phyloP scores from a whole-genome alignment of 2,888 invertebrate genomes.

The Magallana nippona region DNA sequence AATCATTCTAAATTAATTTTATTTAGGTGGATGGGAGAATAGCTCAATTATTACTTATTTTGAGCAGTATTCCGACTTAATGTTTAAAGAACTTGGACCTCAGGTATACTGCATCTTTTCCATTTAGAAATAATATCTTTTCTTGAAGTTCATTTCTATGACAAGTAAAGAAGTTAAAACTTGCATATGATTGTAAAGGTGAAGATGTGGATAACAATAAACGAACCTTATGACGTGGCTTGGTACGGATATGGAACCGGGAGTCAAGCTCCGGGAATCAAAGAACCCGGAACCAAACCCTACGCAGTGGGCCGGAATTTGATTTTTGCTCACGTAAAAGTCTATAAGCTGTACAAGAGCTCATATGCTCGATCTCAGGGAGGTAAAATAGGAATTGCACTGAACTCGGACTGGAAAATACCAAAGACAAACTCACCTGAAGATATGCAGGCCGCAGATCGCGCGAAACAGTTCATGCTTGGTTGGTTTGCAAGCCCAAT shows the following conservation, averaged over 20 bases:
- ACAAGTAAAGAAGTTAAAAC: no score
- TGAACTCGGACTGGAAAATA: conserved; percentile 62
- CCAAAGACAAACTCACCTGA: conserved; percentile 51
- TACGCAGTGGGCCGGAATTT: conserved; percentile 85
- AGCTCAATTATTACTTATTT: conserved; percentile 70
- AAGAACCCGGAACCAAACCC: conserved; percentile 75
- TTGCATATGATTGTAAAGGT: conserved; percentile 60
- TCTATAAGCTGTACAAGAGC: conserved; percentile 81
- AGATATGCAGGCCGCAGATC: conserved; percentile 60
- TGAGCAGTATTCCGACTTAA: conserved; percentile 76
- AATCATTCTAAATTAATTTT: background rate
- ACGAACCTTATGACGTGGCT: conserved; percentile 83
- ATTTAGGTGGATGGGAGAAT: conserved; percentile 78
- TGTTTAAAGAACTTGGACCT: conserved; percentile 77
- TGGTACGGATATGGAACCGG: conserved; percentile 67
- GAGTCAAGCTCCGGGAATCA: conserved; percentile 63
- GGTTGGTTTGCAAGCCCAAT: conserved; percentile 77
- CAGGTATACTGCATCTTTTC: conserved; percentile 62
- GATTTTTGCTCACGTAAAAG: conserved; percentile 85
- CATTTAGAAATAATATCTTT: no score
- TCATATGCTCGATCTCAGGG: conserved; percentile 63
- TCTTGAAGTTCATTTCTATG: no score
- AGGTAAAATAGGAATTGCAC: conserved; percentile 69
- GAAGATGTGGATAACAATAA: conserved; percentile 87
- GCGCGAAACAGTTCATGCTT: conserved; percentile 63